phyloP scores from a whole-genome alignment of 2,888 invertebrate genomes.

The Daptonema setosum region DNA sequence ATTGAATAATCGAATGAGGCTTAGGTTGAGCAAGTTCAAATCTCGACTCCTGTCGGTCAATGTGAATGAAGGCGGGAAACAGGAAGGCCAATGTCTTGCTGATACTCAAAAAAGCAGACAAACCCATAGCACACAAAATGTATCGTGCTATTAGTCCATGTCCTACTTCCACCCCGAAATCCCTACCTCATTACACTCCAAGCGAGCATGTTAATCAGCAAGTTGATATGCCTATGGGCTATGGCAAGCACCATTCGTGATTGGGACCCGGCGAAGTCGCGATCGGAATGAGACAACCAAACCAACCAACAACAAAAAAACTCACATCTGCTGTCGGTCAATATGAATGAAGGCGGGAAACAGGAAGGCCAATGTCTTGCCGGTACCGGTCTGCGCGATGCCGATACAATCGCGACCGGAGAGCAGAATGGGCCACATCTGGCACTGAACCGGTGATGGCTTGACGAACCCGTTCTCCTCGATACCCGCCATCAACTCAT shows the following conservation, averaged over 20 bases:
- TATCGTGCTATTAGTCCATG: no score
- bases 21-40: no score
- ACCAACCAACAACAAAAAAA: neutral
- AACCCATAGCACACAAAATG: no score
- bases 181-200: no score
- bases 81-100: slow-evolving; percentile 63
- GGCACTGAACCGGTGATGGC: slow-evolving; percentile 65
- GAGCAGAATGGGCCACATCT: slow-evolving; percentile 75
- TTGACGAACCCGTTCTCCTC: slow-evolving; percentile 51
- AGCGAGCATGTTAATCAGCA: no score
- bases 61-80: slow-evolving; percentile 74
- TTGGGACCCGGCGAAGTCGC: no score
- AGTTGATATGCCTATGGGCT: no score
- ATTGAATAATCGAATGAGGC: no score
- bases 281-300: neutral
- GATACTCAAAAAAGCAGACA: no score
- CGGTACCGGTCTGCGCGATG: slow-evolving; percentile 76
- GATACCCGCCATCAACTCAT: slow-evolving; percentile 60
- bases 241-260: no score
- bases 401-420: slow-evolving; percentile 70
- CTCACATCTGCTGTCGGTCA: slow-evolving; percentile 46
- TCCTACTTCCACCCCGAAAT: no score
- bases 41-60: slow-evolving; percentile 49
- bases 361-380: slow-evolving; percentile 60
- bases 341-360: slow-evolving; percentile 80